Evolutionary conservation across 2,888 invertebrate species (phyloP).

Genomic region (Tanytarsus gracilentus): DNA sequence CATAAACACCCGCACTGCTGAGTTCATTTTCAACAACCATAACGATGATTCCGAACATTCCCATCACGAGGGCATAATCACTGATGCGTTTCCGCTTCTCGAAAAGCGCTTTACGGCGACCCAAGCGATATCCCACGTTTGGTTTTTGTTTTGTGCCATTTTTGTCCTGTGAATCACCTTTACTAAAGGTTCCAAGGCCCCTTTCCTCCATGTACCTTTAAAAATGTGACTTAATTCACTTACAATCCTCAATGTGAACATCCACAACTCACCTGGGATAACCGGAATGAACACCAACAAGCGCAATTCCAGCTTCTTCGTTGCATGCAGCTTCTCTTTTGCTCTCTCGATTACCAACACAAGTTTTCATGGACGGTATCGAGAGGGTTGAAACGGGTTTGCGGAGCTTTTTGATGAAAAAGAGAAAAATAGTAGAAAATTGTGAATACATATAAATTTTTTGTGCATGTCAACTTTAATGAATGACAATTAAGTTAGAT

Average conservation of each 20-base stretch:
- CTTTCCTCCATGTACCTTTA: conserved; percentile 73
- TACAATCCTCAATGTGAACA: background rate
- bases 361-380: conserved; percentile 84
- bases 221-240: background rate
- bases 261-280: conserved; percentile 53
- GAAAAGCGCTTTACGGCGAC: conserved; percentile 94
- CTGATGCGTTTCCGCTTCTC: conserved; percentile 97
- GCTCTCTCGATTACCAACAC: conserved; percentile 46
- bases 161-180: conserved; percentile 53
- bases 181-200: conserved; percentile 63
- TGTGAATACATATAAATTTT: background rate
- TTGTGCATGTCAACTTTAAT: no score
- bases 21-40: conserved; percentile 99
- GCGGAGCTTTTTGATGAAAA: conserved; percentile 67
- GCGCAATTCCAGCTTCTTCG: conserved; percentile 82
- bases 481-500: no score
- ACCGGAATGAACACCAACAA: conserved; percentile 83
- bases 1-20: conserved; percentile 91
- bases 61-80: conserved; percentile 98
- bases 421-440: background rate
- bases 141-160: conserved; percentile 75
- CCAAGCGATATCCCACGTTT: conserved; percentile 93
- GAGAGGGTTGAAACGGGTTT: conserved; percentile 96
- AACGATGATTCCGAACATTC: conserved; percentile 97
- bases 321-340: conserved; percentile 51